Percentiles rank a stretch among this genome's conserved stretches.
Evolutionary conservation across 2,888 invertebrate genomes (phyloP).

Genomic region (Herminia tarsipennalis): DNA sequence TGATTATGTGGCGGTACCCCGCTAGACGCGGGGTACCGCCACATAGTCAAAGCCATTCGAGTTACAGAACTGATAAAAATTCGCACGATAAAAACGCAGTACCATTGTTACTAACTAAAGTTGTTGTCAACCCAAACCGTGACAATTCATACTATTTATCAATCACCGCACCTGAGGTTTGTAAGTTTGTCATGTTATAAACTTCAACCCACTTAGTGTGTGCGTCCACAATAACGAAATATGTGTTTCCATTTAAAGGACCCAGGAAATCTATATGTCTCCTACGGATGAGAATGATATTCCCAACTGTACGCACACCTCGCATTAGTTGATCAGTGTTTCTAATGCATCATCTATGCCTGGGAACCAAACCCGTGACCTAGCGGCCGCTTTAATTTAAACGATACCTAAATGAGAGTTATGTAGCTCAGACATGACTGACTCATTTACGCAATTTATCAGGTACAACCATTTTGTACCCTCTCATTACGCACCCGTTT

Average conservation of each 20-base stretch:
- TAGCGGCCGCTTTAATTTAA: background rate
- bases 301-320: background rate
- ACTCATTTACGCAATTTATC: background rate
- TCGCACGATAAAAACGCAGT: constrained; percentile 12
- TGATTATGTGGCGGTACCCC: too few species aligned
- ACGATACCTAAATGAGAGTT: constrained; percentile 5
- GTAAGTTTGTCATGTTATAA: too few species aligned
- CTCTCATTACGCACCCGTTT: background rate
- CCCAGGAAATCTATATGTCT: constrained; percentile 8
- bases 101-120: constrained; percentile 15
- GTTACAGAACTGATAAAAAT: constrained; percentile 9
- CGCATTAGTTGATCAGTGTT: background rate
- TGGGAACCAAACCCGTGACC: constrained; percentile 1
- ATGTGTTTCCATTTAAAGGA: background rate
- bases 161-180: background rate
- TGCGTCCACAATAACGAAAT: constrained; percentile 1
- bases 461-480: constrained; percentile 3
- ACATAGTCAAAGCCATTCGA: too few species aligned
- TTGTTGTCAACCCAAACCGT: constrained; percentile 7
- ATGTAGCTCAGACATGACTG: background rate
- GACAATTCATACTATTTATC: constrained; percentile 7
- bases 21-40: too few species aligned
- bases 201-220: constrained; percentile 7
- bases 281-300: background rate
- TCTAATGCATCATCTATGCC: background rate